Evolutionary conservation across 2,888 invertebrate species (phyloP).

Genomic region (Torymus tubicola): DNA sequence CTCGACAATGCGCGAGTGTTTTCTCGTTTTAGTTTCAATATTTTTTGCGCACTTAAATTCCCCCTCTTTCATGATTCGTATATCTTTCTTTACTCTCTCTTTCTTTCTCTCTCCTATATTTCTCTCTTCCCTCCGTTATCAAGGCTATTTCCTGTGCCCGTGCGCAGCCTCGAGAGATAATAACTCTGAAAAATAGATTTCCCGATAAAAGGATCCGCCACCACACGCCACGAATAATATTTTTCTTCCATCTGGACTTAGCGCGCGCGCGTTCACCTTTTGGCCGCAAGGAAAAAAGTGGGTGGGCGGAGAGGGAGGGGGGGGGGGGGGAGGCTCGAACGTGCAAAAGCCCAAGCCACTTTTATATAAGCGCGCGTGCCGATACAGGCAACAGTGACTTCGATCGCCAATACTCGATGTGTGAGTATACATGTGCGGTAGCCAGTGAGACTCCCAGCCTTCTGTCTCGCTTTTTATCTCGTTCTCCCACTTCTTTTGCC

Average conservation of each 20-base stretch:
- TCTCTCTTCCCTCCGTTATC: constrained; percentile 29
- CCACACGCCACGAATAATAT: constrained; percentile 59
- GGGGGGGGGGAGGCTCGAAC: background rate
- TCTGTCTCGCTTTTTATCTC: constrained; percentile 5
- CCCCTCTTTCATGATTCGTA: background rate
- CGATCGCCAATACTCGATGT: background rate
- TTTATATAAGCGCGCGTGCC: background rate
- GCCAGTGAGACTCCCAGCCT: background rate
- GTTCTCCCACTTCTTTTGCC: background rate
- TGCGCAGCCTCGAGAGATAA: constrained; percentile 55
- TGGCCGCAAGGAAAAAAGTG: constrained; percentile 13
- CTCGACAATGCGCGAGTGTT: background rate
- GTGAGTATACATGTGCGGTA: background rate
- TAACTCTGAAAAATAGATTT: constrained; percentile 64
- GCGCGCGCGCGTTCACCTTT: constrained; percentile 33
- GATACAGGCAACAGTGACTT: background rate
- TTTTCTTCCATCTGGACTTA: constrained; percentile 64
- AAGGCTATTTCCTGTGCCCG: constrained; percentile 46
- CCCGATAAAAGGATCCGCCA: constrained; percentile 61
- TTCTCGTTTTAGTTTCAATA: constrained; percentile 20
- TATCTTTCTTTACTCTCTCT: constrained; percentile 15
- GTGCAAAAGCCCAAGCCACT: background rate
- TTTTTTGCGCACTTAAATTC: constrained; percentile 6
- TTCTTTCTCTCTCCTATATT: background rate
- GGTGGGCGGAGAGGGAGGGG: background rate